Base-by-base conservation (phyloP, 2,113 vertebrate species). In the Tonatia bakeri region DNA sequence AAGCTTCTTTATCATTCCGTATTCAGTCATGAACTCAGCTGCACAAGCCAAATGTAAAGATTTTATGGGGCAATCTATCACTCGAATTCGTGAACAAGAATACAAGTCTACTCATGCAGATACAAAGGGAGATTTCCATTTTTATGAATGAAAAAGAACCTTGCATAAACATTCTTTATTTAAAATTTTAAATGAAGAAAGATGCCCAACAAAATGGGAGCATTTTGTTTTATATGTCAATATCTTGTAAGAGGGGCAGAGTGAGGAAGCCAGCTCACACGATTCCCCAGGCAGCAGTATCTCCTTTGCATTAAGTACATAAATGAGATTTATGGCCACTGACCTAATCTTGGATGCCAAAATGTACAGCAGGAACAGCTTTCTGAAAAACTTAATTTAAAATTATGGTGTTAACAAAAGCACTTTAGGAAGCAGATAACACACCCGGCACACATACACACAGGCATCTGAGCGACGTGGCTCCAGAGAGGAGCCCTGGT, bases 351-450 rank as follows among this genome's bases (percentile, higher is more conserved):
- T 97, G 86, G 90, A 98, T 96, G 89, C 96, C 95, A 97, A 98
- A 98, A 98, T 77, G 90, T 98, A 95, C 94, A 98, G 97, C 84
- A 96, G 95, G 91, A 98, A 97, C 96, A 97, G 94, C 87, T 98
- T 98, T 98, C 97, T 97, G 92, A 94, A 98, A 98, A 98, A 98
- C 92, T 97, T 98, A 98, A 98, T 98, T 98, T 98, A 97, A 98
- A 98, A 98, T 98, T 98, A 98, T 97, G 91, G 87, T 96, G 97
- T 92, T 96, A 96, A 97, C 92, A 96, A 97, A 98, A 90, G 61
- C 95, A 95, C 94, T 98, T 98, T 96, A 98, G 95, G 79, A 97
- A 96, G 81, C 45, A 97, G 82, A 89, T 5, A 97, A 76, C 67
- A 93, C 92, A 72, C 94, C 20, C 85, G 38, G 83, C 67, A 65